Evolutionary conservation across 2,888 invertebrate species (phyloP).

Genomic region (Eristalis intricaria): DNA sequence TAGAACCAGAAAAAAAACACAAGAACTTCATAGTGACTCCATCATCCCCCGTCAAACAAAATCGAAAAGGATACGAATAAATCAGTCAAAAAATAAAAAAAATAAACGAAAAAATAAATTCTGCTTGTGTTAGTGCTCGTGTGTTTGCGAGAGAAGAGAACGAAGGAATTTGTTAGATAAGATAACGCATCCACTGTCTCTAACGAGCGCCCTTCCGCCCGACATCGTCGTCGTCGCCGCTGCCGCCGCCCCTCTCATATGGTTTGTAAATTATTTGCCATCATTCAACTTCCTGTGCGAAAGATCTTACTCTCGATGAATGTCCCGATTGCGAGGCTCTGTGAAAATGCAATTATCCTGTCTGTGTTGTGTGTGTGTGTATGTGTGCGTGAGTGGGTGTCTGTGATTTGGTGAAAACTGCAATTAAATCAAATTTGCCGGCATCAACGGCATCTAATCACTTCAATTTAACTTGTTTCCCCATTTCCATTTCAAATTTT

Average conservation of each 20-base stretch:
- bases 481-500: background rate
- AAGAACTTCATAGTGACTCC: conserved; percentile 14
- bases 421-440: conserved; percentile 66
- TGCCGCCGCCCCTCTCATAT: conserved; percentile 16
- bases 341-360: conserved; percentile 28
- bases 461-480: background rate
- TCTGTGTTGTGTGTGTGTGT: background rate
- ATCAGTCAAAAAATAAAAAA: background rate
- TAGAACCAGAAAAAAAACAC: conserved; percentile 31
- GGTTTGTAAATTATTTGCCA: conserved; percentile 55
- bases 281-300: background rate
- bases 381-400: conserved; percentile 21
- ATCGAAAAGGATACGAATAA: background rate
- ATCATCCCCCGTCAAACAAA: background rate
- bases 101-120: background rate
- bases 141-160: conserved; percentile 36
- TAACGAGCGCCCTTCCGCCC: background rate
- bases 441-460: conserved; percentile 34
- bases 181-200: conserved; percentile 1
- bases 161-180: conserved; percentile 4
- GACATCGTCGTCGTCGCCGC: background rate
- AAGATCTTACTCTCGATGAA: conserved; percentile 21
- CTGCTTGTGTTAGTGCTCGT: conserved; percentile 17
- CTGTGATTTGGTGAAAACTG: conserved; percentile 45
- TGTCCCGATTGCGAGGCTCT: conserved; percentile 36